Conservation (phyloP, 2,797 vertebrate genomes). For the Neosilurus hyrtlii region DNA sequence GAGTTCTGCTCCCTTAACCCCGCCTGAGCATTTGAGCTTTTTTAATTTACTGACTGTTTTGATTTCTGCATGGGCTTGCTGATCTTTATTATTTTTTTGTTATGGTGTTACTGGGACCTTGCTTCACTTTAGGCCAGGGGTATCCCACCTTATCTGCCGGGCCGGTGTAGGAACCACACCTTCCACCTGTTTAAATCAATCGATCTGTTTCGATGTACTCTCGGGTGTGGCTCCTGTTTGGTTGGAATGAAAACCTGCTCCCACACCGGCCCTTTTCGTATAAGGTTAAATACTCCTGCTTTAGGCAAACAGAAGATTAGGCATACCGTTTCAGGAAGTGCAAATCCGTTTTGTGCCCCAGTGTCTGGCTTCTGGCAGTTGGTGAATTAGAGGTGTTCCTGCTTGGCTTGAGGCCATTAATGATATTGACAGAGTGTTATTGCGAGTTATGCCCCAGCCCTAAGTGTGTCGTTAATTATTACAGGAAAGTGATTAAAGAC, state of each 20-base stretch:
- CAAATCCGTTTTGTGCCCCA: neutral
- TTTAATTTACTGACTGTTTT: too few relatives aligned
- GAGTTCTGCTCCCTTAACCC: neutral
- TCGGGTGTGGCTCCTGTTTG: too few relatives aligned
- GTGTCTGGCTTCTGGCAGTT: neutral
- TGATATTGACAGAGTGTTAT: constrained; percentile 1
- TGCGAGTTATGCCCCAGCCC: constrained; percentile 1
- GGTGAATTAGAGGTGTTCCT: constrained; percentile 15
- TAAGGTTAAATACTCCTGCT: too few relatives aligned
- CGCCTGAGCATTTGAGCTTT: neutral
- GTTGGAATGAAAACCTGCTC: too few relatives aligned
- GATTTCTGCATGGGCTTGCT: neutral
- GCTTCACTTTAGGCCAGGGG: neutral
- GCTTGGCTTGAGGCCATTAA: constrained; percentile 18
- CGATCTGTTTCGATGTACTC: too few relatives aligned
- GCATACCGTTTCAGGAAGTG: neutral
- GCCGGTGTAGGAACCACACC: too few relatives aligned
- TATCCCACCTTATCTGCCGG: too few relatives aligned
- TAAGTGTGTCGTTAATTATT: constrained; percentile 3
- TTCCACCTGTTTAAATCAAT: too few relatives aligned
- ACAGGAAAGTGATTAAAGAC: constrained; percentile 8
- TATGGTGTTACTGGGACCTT: neutral
- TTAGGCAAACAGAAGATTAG: neutral
- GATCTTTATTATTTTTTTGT: neutral
- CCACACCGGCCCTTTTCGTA: too few relatives aligned